Percentiles rank a stretch among this genome's conserved stretches.
Conservation (phyloP, 37 sponge, comb jelly and placozoan species). For the Sycon ciliatum region DNA sequence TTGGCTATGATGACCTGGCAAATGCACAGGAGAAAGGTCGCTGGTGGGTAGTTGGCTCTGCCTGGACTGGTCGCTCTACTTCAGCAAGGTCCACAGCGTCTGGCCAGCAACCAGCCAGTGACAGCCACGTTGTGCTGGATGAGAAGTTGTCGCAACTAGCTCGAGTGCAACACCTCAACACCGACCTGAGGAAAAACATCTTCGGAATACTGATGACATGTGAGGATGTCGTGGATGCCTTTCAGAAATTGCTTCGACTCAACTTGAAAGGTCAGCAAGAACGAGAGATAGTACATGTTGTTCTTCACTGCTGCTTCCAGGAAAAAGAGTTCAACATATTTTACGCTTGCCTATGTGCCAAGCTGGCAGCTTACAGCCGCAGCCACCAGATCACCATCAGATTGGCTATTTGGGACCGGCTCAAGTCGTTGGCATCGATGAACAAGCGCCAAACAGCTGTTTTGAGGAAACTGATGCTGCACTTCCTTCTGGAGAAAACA, state of each 20-base stretch:
- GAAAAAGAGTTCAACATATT: slow-evolving; percentile 73
- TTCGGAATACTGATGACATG: slow-evolving; percentile 89
- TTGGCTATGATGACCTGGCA: slow-evolving; percentile 64
- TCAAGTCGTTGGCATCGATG: slow-evolving; percentile 56
- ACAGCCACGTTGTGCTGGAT: not conserved
- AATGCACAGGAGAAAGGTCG: slow-evolving; percentile 62
- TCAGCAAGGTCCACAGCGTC: too few species aligned
- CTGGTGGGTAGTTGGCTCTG: slow-evolving; percentile 90
- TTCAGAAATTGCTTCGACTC: slow-evolving; percentile 72
- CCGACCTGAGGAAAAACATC: slow-evolving; percentile 76
- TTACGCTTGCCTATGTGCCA: slow-evolving; percentile 74
- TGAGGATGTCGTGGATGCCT: slow-evolving; percentile 87
- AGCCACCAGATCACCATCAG: slow-evolving; percentile 80
- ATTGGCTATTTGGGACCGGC: slow-evolving; percentile 82
- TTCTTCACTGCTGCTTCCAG: slow-evolving; percentile 79
- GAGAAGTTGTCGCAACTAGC: slow-evolving; percentile 32
- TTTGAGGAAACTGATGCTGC: slow-evolving; percentile 39
- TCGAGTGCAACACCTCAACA: slow-evolving; percentile 84
- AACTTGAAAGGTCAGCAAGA: slow-evolving; percentile 73
- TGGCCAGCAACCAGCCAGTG: not conserved
- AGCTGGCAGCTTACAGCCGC: slow-evolving; percentile 66
- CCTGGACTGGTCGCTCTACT: slow-evolving; percentile 53
- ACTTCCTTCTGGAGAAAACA: slow-evolving; percentile 51
- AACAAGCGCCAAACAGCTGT: slow-evolving; percentile 23
- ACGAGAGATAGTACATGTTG: slow-evolving; percentile 83